Evolutionary conservation across 2,113 vertebrate genomes (phyloP), one percentile per base, ranked within the genome.

Genomic region (Psammodynastes pulverulentus): DNA sequence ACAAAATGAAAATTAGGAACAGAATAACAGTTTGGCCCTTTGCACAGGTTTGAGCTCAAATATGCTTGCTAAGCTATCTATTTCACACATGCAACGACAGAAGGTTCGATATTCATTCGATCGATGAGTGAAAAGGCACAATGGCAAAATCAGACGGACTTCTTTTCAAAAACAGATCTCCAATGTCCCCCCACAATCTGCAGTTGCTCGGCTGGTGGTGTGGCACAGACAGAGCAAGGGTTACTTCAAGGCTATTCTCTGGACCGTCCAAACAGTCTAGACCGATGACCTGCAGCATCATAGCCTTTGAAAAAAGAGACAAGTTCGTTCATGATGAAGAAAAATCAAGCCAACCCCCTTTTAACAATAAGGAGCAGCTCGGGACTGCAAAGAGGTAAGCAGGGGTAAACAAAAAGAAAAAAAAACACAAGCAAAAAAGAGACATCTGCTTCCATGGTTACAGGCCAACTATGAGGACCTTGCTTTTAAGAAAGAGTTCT

Each of bases 71-170:
- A 98, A 99, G 98, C 98, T 98, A 98, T 99, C 98, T 98, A 97
- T 98, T 99, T 99, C 98, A 98, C 98, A 98, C 98, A 98, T 97
- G 97, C 98, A 97, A 98, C 97, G 98, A 99, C 99, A 99, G 98
- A 98, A 99, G 98, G 98, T 99, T 99, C 98, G 98, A 99, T 99
- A 99, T 98, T 98, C 98, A 99, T 98, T 99, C 98, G 98, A 99
- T 99, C 98, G 98, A 99, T 99, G 98, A 98, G 98, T 99, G 98
- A 99, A 99, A 99, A 99, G 98, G 98, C 98, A 97, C 99, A 99
- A 99, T 98, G 98, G 98, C 98, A 98, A 98, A 99, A 98, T 98
- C 98, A 97, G 98, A 98, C 97, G 97, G 98, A 98, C 98, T 99
- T 98, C 98, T 98, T 99, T 99, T 99, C 98, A 99, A 98, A 98